Base-by-base conservation (phyloP, 2,888 invertebrate genomes). In the Tenodera sinensis region DNA sequence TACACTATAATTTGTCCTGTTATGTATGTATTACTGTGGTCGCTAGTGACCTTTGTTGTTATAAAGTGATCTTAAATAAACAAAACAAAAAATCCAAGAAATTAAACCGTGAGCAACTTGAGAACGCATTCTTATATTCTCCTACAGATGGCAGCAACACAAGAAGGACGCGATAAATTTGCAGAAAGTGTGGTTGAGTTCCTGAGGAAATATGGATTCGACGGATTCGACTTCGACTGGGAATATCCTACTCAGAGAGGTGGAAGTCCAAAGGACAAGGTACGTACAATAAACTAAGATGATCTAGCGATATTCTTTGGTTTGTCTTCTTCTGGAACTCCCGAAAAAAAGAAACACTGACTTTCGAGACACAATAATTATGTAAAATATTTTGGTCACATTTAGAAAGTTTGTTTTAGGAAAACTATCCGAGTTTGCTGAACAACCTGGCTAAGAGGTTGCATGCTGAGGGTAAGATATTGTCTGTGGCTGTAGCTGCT, bases 181-280 rank as follows among this genome's bases (percentile, higher is more conserved):
- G 93, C 93, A 7, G 92, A 93, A 3, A 93, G 93, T 85, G 94
- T 93, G 2, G 90, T 94, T 20, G 92, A 92, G 28, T 94, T 93
- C 91, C 91, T 94, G 9, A 91, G 92, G 27, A 91, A 92, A 88
- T 93, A 93, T 91, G 93, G 93, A 85, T 94, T 95, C 91, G 94
- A 94, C 91, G 95, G 94, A 14, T 91, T 94, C 30, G 94, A 94
- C 91, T 91, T 94, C 54, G 94, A 94, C 92, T 94, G 94, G 94
- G 94, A 94, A 91, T 94, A 94, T 91, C 94, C 94, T 2, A 92
- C 93, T 15, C 91, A 92, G 88, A 92, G 94, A 83, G 94, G 93
- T 27, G 94, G 94, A 12, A 90, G 92, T 20, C 90, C 92, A 3
- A 92, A 92, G 20, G 94, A 94, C 91, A 93, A 92, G 90, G 91